Evolutionary conservation across 2,888 invertebrate genomes (phyloP).

Genomic region (Synergus laeviventris): DNA sequence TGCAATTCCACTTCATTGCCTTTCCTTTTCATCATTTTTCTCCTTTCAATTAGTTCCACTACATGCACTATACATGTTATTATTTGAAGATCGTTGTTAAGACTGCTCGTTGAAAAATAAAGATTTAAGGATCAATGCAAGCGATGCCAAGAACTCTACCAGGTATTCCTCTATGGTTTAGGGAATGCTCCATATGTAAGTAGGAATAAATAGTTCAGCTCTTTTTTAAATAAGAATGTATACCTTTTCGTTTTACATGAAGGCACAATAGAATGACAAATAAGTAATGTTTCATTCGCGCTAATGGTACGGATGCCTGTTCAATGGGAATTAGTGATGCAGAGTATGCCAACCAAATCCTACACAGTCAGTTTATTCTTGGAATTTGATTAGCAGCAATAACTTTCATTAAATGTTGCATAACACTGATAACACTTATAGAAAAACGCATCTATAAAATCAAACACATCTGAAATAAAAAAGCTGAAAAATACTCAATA

Average conservation of each 20-base stretch:
- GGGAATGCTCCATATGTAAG: constrained; percentile 5
- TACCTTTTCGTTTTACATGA: neutral
- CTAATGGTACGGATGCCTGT: constrained; percentile 2
- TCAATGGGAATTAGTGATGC: constrained; percentile 14
- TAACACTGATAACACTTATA: no score
- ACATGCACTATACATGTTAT: constrained; percentile 18
- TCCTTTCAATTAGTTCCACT: constrained; percentile 35
- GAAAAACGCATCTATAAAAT: neutral
- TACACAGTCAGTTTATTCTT: neutral
- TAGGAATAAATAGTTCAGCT: constrained; percentile 14
- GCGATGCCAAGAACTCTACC: neutral
- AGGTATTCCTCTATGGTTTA: constrained; percentile 19
- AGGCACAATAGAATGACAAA: constrained; percentile 17
- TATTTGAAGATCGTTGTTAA: constrained; percentile 19
- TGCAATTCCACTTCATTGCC: constrained; percentile 4
- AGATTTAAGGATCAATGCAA: constrained; percentile 3
- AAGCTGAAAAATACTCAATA: neutral
- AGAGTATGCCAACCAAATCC: constrained; percentile 7
- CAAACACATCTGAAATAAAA: neutral
- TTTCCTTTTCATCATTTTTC: constrained; percentile 39
- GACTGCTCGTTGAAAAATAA: neutral
- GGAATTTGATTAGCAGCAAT: constrained; percentile 2
- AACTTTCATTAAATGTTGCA: neutral
- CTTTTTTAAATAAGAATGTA: constrained; percentile 15
- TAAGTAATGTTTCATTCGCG: constrained; percentile 33